Percentiles rank a stretch among this genome's conserved stretches.
phyloP scores from a whole-genome alignment of 2,113 vertebrate species.

The Stigmatopora nigra region DNA sequence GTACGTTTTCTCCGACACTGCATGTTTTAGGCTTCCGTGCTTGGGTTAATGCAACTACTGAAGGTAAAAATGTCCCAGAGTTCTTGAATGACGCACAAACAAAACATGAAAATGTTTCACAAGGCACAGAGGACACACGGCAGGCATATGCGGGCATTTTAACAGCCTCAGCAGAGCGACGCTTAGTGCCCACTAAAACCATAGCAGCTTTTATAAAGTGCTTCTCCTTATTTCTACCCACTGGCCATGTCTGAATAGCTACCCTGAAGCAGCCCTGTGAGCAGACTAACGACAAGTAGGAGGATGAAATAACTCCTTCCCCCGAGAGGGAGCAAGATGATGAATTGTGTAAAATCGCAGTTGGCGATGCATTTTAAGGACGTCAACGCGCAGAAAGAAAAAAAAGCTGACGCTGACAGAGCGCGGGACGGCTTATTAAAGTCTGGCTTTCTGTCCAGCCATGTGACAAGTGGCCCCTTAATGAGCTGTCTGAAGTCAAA shows the following conservation, averaged over 20 bases:
- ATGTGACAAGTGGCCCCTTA: slow-evolving; percentile 47
- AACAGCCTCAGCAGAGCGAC: slow-evolving; percentile 21
- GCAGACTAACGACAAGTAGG: slow-evolving; percentile 53
- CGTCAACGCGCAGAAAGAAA: slow-evolving; percentile 37
- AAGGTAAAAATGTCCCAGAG: too few relatives aligned
- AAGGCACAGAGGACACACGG: background rate
- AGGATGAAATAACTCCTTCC: slow-evolving; percentile 47
- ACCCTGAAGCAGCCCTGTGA: slow-evolving; percentile 54
- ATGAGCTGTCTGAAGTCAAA: slow-evolving; percentile 63
- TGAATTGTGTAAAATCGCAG: slow-evolving; percentile 62
- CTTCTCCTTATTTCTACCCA: slow-evolving; percentile 22
- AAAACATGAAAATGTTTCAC: background rate
- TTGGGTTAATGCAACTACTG: too few relatives aligned
- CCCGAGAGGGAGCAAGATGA: slow-evolving; percentile 50
- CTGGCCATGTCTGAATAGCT: slow-evolving; percentile 23
- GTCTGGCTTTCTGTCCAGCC: slow-evolving; percentile 40
- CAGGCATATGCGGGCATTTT: slow-evolving; percentile 6
- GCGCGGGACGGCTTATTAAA: slow-evolving; percentile 29
- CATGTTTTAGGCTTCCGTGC: too few relatives aligned
- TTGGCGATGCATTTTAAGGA: slow-evolving; percentile 57
- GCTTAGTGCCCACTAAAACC: slow-evolving; percentile 20
- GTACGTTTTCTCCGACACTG: too few relatives aligned
- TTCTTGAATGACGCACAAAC: background rate
- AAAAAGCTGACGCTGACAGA: slow-evolving; percentile 54
- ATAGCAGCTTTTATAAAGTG: slow-evolving; percentile 2